Evolutionary conservation across 1,140 invertebrate genomes (phyloP), one percentile per base, ranked within the genome.

Genomic region (Potamilus streckersoni): DNA sequence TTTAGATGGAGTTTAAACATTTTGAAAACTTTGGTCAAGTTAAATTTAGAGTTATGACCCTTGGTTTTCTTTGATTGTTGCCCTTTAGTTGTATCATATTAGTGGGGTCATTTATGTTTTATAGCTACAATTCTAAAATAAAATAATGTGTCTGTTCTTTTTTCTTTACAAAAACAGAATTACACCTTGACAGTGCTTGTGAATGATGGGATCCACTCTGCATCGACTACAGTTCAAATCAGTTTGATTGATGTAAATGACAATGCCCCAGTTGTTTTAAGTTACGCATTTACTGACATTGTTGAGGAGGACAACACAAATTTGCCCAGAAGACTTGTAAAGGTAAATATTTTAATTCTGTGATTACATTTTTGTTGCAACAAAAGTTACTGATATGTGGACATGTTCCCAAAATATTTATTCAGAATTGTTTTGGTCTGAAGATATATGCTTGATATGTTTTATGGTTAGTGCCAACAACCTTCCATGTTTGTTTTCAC

Each of bases 241-340:
- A 63, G 71, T 16, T 68, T 83, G 0, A 61, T 49, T 17, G 82
- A 86, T 71, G 80, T 78, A 2, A 86, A 86, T 74, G 83, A 85
- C 74, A 84, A 83, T 73, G 61, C 64, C 14, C 83, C 83, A 17
- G 73, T 69, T 16, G 83, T 84, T 71, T n/a, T 2, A 0, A 61
- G 61, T 11, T 57, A 65, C 64, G 13, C 66, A 17, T 91, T 95
- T 65, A 97, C 97, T 88, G 97, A 96, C 2, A 97, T 98, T 81
- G 96, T 98, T 88, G 98, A 98, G 64, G 96, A 98, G 84, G 97
- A 98, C 87, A 63, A 77, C 23, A 62, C 27, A 23, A 60, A 13
- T 63, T 49, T 68, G 23, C 55, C 72, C 16, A 64, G 78, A 59
- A 27, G 31, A 5, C 67, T 86, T 38, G 69, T 79, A 15, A 78